Evolutionary conservation across 2,888 invertebrate genomes (phyloP).

Genomic region (Meandrusa payeni): DNA sequence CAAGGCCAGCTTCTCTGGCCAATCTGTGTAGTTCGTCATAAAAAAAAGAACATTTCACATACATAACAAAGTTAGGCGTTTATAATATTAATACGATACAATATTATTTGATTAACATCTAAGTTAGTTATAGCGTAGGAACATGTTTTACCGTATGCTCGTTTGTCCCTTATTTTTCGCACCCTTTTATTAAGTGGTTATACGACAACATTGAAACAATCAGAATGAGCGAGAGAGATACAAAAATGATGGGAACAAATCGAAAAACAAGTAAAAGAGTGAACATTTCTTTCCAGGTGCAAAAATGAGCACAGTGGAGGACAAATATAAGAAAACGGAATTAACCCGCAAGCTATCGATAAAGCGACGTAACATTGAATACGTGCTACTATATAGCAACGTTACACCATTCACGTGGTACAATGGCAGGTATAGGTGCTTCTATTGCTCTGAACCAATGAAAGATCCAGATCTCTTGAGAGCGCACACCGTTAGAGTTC

Average conservation of each 20-base stretch:
- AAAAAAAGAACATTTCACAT: no score
- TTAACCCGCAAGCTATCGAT: conserved; percentile 55
- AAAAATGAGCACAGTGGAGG: conserved; percentile 59
- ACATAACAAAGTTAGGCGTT: no score
- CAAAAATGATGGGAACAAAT: background rate
- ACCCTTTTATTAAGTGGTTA: no score
- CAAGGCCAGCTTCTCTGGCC: no score
- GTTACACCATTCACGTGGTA: conserved; percentile 72
- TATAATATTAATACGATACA: no score
- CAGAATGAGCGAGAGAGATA: background rate
- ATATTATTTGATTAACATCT: no score
- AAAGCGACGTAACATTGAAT: conserved; percentile 67
- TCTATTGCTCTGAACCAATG: conserved; percentile 64
- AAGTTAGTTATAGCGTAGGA: no score
- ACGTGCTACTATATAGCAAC: conserved; percentile 65
- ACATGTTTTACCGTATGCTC: no score
- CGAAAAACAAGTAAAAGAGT: no score
- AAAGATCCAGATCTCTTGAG: conserved; percentile 55
- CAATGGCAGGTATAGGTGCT: conserved; percentile 65
- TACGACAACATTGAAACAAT: background rate
- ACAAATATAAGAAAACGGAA: conserved; percentile 68
- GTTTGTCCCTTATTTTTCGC: no score
- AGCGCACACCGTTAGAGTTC: conserved; percentile 52
- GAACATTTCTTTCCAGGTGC: conserved; percentile 68
- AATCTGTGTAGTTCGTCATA: no score